Evolutionary conservation across 2,113 vertebrate genomes (phyloP).

Genomic region (Nestor notabilis): DNA sequence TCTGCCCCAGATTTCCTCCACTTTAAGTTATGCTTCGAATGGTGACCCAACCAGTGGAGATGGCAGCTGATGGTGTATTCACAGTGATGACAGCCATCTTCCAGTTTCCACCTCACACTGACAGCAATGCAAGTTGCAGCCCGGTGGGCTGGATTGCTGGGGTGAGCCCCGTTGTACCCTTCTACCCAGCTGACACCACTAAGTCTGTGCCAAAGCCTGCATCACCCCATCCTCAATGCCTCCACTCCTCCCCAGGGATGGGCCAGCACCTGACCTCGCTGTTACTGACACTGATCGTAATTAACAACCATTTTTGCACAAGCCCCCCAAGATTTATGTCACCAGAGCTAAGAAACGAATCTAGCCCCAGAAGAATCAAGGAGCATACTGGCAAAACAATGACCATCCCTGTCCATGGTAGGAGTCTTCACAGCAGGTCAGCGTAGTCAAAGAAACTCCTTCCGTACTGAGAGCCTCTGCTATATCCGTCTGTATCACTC

Average conservation of each 20-base stretch:
- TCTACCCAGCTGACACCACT: accelerated
- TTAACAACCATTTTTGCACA: neutral
- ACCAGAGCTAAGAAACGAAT: neutral
- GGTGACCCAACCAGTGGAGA: neutral
- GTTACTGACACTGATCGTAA: neutral
- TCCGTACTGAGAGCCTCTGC: neutral
- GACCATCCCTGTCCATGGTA: neutral
- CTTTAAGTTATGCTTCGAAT: neutral
- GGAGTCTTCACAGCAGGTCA: neutral
- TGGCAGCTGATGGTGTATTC: neutral
- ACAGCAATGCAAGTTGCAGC: neutral
- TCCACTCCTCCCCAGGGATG: neutral
- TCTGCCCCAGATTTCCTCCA: neutral
- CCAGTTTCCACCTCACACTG: neutral
- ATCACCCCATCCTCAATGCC: neutral
- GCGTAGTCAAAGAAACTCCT: neutral
- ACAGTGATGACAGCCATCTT: neutral
- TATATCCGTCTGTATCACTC: neutral
- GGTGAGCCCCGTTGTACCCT: neutral
- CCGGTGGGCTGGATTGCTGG: neutral
- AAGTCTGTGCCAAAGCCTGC: neutral
- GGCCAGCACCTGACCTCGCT: neutral
- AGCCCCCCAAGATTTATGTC: neutral
- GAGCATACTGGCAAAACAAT: neutral
- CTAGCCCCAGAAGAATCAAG: neutral